phyloP scores from a whole-genome alignment of 2,888 invertebrate genomes.

The Meteorus colon region DNA sequence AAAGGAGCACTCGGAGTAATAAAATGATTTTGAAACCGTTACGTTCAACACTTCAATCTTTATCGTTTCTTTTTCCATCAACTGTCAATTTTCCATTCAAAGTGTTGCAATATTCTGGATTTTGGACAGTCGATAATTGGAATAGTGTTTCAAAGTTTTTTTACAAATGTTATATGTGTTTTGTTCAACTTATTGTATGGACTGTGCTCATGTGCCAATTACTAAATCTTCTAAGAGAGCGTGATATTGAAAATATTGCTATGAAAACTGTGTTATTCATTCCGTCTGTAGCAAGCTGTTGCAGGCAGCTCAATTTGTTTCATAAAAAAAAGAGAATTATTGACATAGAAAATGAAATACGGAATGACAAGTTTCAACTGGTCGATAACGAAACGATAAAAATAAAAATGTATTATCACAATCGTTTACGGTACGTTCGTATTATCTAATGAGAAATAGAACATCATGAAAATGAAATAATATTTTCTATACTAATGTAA shows the following conservation, averaged over 20 bases:
- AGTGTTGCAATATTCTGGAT: background rate
- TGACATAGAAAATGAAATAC: background rate
- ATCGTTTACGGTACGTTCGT: background rate
- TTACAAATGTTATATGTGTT: background rate
- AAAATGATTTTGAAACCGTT: background rate
- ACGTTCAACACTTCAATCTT: background rate
- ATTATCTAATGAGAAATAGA: background rate
- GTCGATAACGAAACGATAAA: background rate
- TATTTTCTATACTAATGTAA: background rate
- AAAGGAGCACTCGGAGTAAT: background rate
- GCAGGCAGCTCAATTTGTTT: conserved; percentile 1
- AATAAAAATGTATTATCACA: background rate
- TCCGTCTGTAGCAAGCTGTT: background rate
- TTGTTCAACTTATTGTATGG: background rate
- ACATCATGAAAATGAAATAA: background rate
- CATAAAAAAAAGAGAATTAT: background rate
- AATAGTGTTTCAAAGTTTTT: background rate
- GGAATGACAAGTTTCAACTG: background rate
- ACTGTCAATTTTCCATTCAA: background rate
- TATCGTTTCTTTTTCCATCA: background rate
- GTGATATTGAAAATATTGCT: background rate
- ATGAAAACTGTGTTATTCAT: background rate
- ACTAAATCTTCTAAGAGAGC: background rate
- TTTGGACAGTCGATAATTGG: background rate
- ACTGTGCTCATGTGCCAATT: background rate